phyloP scores from a whole-genome alignment of 2,888 invertebrate species.

The Ichneumoninae sp. region DNA sequence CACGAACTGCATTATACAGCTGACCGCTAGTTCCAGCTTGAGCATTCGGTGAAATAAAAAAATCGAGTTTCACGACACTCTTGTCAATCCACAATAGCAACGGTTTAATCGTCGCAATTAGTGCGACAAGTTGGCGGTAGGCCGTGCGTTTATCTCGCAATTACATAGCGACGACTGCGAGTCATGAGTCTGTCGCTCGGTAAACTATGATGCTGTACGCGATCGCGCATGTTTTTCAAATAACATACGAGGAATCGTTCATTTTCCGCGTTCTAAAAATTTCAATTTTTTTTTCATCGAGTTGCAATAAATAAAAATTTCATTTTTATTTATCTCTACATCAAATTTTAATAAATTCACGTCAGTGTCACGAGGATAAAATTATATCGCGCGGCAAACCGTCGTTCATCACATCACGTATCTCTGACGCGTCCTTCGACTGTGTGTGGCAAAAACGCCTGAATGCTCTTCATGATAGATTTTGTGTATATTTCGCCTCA shows the following conservation, averaged over 20 bases:
- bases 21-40: neutral
- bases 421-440: neutral
- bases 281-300: neutral
- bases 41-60: conserved; percentile 28
- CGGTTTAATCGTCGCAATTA: conserved; percentile 62
- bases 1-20: no score
- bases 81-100: conserved; percentile 5
- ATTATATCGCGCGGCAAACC: neutral
- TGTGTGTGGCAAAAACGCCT: neutral
- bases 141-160: conserved; percentile 36
- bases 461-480: neutral
- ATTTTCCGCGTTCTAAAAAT: neutral
- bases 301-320: no score
- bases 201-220: conserved; percentile 12
- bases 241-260: neutral
- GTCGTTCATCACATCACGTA: neutral
- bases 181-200: conserved; percentile 28
- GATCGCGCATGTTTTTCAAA: neutral
- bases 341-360: neutral
- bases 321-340: neutral
- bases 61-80: conserved; percentile 38
- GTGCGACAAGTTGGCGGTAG: conserved; percentile 24
- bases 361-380: neutral
- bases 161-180: conserved; percentile 17
- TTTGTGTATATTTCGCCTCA: neutral